Evolutionary conservation across 2,797 vertebrate species (phyloP), one percentile per base, ranked within the genome.

Genomic region (Lutjanus campechanus): DNA sequence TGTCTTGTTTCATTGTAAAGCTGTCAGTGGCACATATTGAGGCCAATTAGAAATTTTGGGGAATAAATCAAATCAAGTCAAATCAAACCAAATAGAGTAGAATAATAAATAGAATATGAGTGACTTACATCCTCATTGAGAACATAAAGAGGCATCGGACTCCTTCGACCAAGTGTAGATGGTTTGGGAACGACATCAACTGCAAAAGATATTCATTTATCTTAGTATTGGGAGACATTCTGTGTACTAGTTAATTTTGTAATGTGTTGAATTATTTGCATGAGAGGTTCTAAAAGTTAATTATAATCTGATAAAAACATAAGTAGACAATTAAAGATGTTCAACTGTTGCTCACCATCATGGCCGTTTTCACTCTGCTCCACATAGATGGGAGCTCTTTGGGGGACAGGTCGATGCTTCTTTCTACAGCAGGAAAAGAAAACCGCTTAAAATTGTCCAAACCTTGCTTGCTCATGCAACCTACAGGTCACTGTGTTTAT

Each of bases 41-140:
- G 36, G 5, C 11, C 41, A 25, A 40, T 73, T 58, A 13, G 4
- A 15, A 36, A 17, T 41, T 7, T 16, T 6, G 2, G 2, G 17
- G 43, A 51, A 36, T 36, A 36, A 36, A 36, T 36, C 29, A 36
- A 36, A 36, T 36, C 29, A 36, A 36, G 5, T 36, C 29, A 36
- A 36, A 36, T 36, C 29, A 36, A 36, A 36, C 5, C 29, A 36
- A 36, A 36, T 36, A 36, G 29, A 36, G 29, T 36, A 36, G 29
- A 36, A 36, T 36, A 36, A 36, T 36, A 36, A 36, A 36, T 36
- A 36, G 29, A 36, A 36, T 36, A 77, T 25, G 6, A 72, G 1
- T 25, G 19, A 88, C 96, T 96, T 88, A 99, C 98, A 87, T 97
- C 97, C 88, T 99, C 97, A 79, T 97, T 98, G 66, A 99, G 94